A percentile compares a stretch with the other conserved stretches of the same genome.
phyloP scores from a whole-genome alignment of 2,888 invertebrate genomes.

The Caradrina clavipalpis region DNA sequence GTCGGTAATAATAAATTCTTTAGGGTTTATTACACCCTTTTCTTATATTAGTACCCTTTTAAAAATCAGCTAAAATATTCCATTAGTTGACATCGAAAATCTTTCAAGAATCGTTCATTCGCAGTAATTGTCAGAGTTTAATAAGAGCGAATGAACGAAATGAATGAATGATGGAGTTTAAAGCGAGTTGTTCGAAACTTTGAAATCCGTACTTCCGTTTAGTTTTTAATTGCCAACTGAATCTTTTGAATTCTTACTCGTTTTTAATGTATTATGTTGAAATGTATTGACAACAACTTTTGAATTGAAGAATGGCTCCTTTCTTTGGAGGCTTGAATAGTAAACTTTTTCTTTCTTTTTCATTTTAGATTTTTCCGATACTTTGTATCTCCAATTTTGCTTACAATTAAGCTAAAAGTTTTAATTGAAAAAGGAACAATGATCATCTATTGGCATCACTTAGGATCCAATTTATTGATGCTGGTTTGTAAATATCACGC shows the following conservation, averaged over 20 bases:
- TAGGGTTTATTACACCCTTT: slow-evolving; percentile 34
- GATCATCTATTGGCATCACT: background rate
- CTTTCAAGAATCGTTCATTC: slow-evolving; percentile 43
- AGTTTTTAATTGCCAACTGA: slow-evolving; percentile 64
- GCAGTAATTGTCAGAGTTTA: slow-evolving; percentile 62
- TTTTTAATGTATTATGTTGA: slow-evolving; percentile 50
- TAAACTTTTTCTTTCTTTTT: slow-evolving; percentile 34
- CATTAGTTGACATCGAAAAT: slow-evolving; percentile 57
- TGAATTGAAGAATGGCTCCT: slow-evolving; percentile 22
- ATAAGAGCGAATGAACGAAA: slow-evolving; percentile 63
- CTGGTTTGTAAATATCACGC: background rate
- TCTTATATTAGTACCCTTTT: background rate
- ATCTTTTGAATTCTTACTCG: slow-evolving; percentile 54
- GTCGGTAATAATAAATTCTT: slow-evolving; percentile 19
- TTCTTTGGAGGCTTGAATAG: slow-evolving; percentile 18
- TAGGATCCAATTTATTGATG: background rate
- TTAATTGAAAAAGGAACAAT: background rate
- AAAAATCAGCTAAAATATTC: slow-evolving; percentile 55
- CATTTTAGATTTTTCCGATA: slow-evolving; percentile 37
- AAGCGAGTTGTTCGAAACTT: slow-evolving; percentile 64
- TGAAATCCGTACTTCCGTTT: slow-evolving; percentile 53
- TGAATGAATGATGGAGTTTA: slow-evolving; percentile 64
- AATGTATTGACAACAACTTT: slow-evolving; percentile 49
- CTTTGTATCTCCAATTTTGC: slow-evolving; percentile 19
- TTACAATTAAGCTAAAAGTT: slow-evolving; percentile 25